These are phyloP conservation scores for Autographa gamma DNA, from an alignment of 2,888 invertebrate genomes.

Conservation along the genomic window DNA sequence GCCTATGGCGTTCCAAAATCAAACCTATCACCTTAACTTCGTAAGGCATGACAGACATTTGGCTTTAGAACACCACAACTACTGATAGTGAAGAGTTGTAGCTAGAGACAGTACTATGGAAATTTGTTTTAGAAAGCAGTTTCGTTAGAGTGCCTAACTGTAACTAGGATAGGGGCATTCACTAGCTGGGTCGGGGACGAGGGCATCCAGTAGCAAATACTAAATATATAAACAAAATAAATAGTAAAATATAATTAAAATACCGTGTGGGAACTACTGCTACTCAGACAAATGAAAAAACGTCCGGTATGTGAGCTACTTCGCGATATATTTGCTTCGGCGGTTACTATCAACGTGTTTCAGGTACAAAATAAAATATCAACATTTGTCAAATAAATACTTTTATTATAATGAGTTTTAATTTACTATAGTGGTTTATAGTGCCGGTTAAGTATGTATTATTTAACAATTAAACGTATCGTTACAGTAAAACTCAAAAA, in stretches of 20 bases:
- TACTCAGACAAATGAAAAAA: conserved; percentile 70
- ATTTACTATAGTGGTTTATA: conserved; percentile 80
- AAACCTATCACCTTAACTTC: conserved; percentile 55
- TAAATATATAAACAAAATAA: conserved; percentile 75
- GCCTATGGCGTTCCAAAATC: conserved; percentile 78
- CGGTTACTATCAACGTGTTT: conserved; percentile 50
- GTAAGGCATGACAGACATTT: conserved; percentile 55
- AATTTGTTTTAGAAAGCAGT: conserved; percentile 76
- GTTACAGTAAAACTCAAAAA: conserved; percentile 84
- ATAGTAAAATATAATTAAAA: conserved; percentile 66
- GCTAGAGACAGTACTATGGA: conserved; percentile 67
- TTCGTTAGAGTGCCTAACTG: conserved; percentile 83
- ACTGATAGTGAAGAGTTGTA: conserved; percentile 74
- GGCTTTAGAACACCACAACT: conserved; percentile 80
- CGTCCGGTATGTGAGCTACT: conserved; percentile 88
- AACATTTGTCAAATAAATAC: conserved; percentile 82
- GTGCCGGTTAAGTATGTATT: conserved; percentile 87
- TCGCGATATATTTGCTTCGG: conserved; percentile 61
- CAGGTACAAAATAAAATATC: conserved; percentile 83
- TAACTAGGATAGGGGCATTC: conserved; percentile 83
- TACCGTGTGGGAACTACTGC: conserved; percentile 83
- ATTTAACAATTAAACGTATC: conserved; percentile 83
- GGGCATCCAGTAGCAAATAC: conserved; percentile 87
- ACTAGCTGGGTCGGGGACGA: conserved; percentile 84
- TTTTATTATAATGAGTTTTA: conserved; percentile 86